A percentile compares a stretch with the other conserved stretches of the same genome.
Conservation (phyloP, 2,113 vertebrate genomes). For the Piprites chloris region DNA sequence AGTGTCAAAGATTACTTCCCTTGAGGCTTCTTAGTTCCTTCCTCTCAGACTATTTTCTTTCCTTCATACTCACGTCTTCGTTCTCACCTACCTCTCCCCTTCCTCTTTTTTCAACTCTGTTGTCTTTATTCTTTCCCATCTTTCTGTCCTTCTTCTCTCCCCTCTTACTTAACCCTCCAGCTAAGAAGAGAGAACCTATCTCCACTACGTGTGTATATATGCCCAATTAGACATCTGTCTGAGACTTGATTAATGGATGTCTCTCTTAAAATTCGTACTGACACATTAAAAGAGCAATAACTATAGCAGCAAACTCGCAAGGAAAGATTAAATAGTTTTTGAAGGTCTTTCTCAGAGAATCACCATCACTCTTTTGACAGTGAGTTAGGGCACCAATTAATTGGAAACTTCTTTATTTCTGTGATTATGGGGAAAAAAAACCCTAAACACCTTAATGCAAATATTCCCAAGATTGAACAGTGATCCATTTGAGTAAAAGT, state of each 20-base stretch:
- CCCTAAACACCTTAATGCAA: not conserved
- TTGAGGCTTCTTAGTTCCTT: constrained; percentile 35
- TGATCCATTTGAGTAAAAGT: not conserved
- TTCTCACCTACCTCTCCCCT: not conserved
- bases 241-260: not conserved
- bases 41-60: not conserved
- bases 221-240: not conserved
- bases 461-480: not conserved
- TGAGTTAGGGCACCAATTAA: not conserved
- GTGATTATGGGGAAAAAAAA: not conserved
- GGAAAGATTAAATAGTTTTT: not conserved
- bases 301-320: not conserved
- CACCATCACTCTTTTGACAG: not conserved
- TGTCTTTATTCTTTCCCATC: not conserved
- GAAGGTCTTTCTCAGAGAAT: not conserved
- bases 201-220: not conserved
- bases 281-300: not conserved
- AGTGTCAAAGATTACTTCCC: constrained; percentile 13
- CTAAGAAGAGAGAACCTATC: not conserved
- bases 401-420: not conserved
- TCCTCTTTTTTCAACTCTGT: not conserved
- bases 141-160: not conserved
- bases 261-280: not conserved
- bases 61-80: not conserved
- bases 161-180: not conserved